phyloP scores from a whole-genome alignment of 1,140 invertebrate species.

The Brachionus koreanus region DNA sequence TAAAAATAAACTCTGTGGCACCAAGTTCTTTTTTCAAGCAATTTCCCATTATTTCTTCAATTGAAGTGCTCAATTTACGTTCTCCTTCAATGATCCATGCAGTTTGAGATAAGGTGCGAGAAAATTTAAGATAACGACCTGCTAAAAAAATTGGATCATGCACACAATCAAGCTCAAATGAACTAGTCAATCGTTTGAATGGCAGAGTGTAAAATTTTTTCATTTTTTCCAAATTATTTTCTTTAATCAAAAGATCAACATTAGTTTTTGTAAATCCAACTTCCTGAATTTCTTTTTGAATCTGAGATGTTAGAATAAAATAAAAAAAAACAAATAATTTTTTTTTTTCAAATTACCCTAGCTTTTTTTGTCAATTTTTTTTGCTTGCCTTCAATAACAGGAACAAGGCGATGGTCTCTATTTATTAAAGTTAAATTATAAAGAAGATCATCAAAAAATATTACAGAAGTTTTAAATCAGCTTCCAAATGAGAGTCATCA shows the following conservation, averaged over 20 bases:
- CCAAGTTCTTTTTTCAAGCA: constrained; percentile 60
- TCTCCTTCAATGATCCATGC: constrained; percentile 84
- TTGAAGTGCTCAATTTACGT: constrained; percentile 74
- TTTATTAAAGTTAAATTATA: background rate
- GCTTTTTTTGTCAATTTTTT: constrained; percentile 38
- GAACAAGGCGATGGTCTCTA: background rate
- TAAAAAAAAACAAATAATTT: background rate
- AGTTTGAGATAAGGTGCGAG: constrained; percentile 79
- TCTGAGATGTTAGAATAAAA: background rate
- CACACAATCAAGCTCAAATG: constrained; percentile 12
- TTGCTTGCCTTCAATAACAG: background rate
- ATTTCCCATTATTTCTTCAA: constrained; percentile 80
- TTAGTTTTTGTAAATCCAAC: constrained; percentile 15
- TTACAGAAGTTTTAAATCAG: constrained; percentile 6
- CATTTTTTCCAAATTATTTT: constrained; percentile 28
- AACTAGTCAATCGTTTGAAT: background rate
- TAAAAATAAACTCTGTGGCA: constrained; percentile 64
- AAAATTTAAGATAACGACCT: constrained; percentile 77
- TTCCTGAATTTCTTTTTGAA: constrained; percentile 44
- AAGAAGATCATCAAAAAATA: background rate
- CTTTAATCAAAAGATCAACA: constrained; percentile 14
- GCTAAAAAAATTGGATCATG: constrained; percentile 42
- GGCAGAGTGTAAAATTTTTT: constrained; percentile 9
- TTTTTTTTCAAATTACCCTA: background rate
- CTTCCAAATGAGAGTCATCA: background rate